A percentile compares a stretch with the other conserved stretches of the same genome.
Evolutionary conservation across 2,888 invertebrate species (phyloP).

Genomic region (Dasysyrphus albostriatus): DNA sequence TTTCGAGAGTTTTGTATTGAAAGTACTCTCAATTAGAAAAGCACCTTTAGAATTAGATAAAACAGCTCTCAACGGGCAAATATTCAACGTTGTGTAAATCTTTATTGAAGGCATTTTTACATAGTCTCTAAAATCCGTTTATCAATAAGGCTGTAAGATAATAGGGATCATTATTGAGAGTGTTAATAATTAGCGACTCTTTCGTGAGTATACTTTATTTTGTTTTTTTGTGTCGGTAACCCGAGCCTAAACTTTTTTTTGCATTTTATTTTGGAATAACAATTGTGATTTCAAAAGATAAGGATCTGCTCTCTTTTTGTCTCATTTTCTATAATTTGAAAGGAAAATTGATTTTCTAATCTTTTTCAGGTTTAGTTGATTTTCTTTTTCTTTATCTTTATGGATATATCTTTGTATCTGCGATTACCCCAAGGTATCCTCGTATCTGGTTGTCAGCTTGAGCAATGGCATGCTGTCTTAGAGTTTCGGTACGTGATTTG

Average conservation of each 20-base stretch:
- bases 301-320: background rate
- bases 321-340: background rate
- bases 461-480: conserved; percentile 41
- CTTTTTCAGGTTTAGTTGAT: conserved; percentile 12
- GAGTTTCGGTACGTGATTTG: conserved; percentile 62
- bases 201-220: too few relatives aligned
- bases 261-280: background rate
- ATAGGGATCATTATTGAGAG: too few relatives aligned
- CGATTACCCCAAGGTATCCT: background rate
- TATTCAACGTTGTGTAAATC: too few relatives aligned
- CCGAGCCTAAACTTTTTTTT: background rate
- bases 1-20: too few relatives aligned
- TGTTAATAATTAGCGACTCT: too few relatives aligned
- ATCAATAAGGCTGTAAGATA: too few relatives aligned
- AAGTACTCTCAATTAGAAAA: too few relatives aligned
- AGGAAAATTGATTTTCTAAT: conserved; percentile 13
- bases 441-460: conserved; percentile 21
- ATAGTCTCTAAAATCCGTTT: too few relatives aligned
- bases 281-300: conserved; percentile 12
- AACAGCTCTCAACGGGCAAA: too few relatives aligned
- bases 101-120: too few relatives aligned
- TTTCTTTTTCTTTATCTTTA: background rate
- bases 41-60: too few relatives aligned
- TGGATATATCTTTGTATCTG: background rate
- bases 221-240: background rate